A percentile compares a stretch with the other conserved stretches of the same genome.
Evolutionary conservation across 2,113 vertebrate species (phyloP).

Genomic region (Chionis minor): DNA sequence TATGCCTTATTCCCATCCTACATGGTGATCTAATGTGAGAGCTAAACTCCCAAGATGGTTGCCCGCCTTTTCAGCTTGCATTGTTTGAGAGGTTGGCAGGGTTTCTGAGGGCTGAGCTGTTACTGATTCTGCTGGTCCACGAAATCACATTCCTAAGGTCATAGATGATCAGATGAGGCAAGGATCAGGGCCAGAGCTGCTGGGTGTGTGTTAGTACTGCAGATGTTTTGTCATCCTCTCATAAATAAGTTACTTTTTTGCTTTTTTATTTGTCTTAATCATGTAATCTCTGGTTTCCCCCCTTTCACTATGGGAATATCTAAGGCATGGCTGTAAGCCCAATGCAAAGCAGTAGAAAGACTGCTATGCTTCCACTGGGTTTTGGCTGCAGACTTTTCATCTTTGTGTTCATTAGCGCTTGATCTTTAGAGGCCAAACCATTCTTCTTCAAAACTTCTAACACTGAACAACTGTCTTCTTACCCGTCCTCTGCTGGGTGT

Average conservation of each 20-base stretch:
- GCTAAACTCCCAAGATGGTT: not conserved
- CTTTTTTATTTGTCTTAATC: not conserved
- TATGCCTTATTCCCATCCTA: not conserved
- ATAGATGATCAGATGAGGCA: not conserved
- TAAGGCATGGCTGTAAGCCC: not conserved
- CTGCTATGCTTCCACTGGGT: not conserved
- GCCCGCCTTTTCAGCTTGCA: not conserved
- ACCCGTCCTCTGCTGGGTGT: not conserved
- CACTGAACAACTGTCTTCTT: not conserved
- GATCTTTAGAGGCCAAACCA: not conserved
- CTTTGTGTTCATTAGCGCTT: not conserved
- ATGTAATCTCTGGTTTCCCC: not conserved
- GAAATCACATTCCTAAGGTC: not conserved
- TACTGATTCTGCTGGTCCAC: not conserved
- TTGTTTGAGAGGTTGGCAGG: not conserved
- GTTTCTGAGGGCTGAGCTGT: not conserved
- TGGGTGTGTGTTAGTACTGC: not conserved
- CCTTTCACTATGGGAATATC: not conserved
- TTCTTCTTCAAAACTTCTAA: not conserved
- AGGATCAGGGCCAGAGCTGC: not conserved
- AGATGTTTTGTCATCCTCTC: not conserved
- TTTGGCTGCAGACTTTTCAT: not conserved
- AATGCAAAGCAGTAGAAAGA: not conserved
- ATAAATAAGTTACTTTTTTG: not conserved
- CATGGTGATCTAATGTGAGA: not conserved